phyloP scores from a whole-genome alignment of 2,113 vertebrate genomes.

The Chaenogobius annularis region DNA sequence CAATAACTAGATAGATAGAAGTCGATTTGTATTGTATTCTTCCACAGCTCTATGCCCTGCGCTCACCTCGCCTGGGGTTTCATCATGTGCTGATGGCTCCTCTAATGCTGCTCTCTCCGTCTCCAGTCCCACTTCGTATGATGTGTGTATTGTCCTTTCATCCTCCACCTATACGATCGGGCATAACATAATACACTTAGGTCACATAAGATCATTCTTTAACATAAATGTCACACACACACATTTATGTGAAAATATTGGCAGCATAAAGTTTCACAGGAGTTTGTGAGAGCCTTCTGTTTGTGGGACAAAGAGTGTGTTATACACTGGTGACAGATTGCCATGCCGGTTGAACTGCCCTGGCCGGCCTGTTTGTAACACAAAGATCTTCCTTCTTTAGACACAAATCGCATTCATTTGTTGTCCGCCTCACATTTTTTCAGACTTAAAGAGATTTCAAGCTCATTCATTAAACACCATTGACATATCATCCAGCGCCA shows the following conservation, averaged over 20 bases:
- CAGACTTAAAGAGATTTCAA: conserved; percentile 9
- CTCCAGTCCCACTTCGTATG: conserved; percentile 70
- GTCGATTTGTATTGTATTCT: not conserved
- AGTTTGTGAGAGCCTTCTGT: conserved; percentile 37
- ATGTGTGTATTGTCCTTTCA: conserved; percentile 63
- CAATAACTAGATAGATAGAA: not conserved
- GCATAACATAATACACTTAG: not conserved
- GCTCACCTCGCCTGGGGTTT: conserved; percentile 72
- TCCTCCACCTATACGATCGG: conserved; percentile 73
- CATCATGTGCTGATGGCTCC: conserved; percentile 65
- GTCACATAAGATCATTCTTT: not conserved
- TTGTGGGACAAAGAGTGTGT: conserved; percentile 37
- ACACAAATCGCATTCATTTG: conserved; percentile 31
- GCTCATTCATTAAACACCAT: conserved; percentile 8
- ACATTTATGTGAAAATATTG: conserved; percentile 17
- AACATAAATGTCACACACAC: not conserved
- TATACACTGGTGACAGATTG: conserved; percentile 37
- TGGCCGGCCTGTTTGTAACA: conserved; percentile 33
- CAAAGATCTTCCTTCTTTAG: conserved; percentile 50
- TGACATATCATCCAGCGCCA: not conserved
- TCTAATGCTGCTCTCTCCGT: conserved; percentile 61
- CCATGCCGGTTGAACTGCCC: conserved; percentile 42
- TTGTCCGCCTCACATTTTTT: not conserved
- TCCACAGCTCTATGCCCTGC: not conserved
- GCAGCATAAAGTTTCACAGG: conserved; percentile 17